Conservation (phyloP, 2,888 invertebrate species). For the Dryococelus australis region DNA sequence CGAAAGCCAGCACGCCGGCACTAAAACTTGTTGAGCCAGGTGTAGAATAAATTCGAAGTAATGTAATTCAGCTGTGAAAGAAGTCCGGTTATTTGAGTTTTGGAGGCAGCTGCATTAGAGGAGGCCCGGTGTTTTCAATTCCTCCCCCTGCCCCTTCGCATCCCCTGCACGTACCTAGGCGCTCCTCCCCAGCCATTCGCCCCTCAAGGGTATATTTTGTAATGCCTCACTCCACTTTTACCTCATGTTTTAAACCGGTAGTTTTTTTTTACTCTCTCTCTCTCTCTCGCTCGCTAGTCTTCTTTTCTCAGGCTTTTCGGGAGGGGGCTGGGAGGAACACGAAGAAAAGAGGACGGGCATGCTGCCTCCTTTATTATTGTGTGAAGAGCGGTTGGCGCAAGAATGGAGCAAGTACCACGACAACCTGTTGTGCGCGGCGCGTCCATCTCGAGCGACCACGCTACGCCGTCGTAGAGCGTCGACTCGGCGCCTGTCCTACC, state of each 20-base stretch:
- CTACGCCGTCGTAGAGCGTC: no score
- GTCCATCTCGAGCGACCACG: no score
- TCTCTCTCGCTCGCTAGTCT: not conserved
- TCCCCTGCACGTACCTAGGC: constrained; percentile 29
- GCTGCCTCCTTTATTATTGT: constrained; percentile 7
- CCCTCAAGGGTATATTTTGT: constrained; percentile 42
- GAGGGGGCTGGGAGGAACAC: not conserved
- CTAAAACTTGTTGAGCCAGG: not conserved
- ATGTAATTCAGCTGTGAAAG: constrained; percentile 16
- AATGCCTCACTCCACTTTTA: constrained; percentile 39
- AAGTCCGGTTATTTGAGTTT: constrained; percentile 16
- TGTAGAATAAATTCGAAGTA: constrained; percentile 9
- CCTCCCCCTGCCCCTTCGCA: constrained; percentile 18
- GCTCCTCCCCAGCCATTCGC: constrained; percentile 24
- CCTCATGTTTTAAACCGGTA: constrained; percentile 3
- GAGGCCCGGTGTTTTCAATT: constrained; percentile 37
- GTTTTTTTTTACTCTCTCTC: not conserved
- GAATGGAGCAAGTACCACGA: not conserved
- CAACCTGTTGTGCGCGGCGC: not conserved
- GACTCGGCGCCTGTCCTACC: no score
- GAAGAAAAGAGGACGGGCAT: constrained; percentile 7
- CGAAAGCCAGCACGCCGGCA: not conserved
- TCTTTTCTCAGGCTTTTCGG: constrained; percentile 23
- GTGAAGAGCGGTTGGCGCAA: not conserved
- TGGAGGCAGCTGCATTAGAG: constrained; percentile 12